A percentile compares a stretch with the other conserved stretches of the same genome.
These are phyloP conservation scores for Metellina segmentata DNA, from an alignment of 2,888 invertebrate genomes.

Conservation along the genomic window DNA sequence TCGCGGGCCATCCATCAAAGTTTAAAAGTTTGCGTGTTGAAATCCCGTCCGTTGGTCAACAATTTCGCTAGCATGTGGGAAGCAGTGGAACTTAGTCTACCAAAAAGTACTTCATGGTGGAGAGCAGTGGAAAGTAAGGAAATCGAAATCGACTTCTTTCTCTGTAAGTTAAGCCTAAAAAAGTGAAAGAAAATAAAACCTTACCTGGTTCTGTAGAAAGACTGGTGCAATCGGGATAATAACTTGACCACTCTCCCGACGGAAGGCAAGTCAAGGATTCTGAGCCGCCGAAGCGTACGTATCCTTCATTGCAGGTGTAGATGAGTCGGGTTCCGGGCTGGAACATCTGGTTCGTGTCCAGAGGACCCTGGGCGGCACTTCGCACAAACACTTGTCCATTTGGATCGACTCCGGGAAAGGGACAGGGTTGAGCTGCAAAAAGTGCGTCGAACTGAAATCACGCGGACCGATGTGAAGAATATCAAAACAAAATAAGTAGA, in stretches of 20 bases:
- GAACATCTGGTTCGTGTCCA: neutral
- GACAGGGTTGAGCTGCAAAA: neutral
- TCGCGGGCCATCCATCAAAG: no score
- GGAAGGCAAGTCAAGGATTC: neutral
- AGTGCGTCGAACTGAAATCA: no score
- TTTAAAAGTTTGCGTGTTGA: no score
- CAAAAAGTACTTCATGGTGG: no score
- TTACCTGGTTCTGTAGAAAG: neutral
- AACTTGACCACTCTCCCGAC: slow-evolving; percentile 22
- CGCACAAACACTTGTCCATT: neutral
- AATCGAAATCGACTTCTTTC: no score
- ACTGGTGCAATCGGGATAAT: neutral
- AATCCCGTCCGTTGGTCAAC: no score
- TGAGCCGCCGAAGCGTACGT: neutral
- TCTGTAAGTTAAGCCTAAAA: no score
- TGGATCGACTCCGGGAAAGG: neutral
- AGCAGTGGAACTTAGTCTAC: no score
- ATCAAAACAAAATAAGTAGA: no score
- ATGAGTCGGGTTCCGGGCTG: slow-evolving; percentile 2
- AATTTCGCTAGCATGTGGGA: no score
- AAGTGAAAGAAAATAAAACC: neutral
- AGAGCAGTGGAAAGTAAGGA: no score
- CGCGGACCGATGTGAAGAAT: no score
- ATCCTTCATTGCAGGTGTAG: slow-evolving; percentile 23
- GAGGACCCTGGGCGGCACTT: neutral